Conservation (phyloP, 2,888 invertebrate species). For the Invenusta paracnida region DNA sequence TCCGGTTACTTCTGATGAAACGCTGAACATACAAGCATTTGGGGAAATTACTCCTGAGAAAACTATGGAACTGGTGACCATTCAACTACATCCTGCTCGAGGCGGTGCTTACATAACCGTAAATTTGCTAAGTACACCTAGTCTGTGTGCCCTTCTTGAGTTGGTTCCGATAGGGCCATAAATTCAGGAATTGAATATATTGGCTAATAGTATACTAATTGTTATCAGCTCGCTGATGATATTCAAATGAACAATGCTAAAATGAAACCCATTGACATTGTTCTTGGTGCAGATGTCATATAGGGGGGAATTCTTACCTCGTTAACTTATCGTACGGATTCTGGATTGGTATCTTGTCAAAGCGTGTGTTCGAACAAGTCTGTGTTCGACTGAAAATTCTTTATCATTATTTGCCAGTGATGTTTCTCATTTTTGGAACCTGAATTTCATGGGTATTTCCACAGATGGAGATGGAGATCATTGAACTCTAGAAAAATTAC, state of each 20-base stretch:
- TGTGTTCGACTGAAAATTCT: neutral
- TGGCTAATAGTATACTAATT: too few species aligned
- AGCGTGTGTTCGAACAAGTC: neutral
- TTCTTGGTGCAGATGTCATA: neutral
- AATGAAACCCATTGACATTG: neutral
- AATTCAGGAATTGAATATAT: neutral
- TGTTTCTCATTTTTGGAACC: neutral
- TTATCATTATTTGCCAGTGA: neutral
- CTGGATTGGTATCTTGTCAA: neutral
- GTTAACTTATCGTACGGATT: neutral
- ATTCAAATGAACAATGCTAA: neutral
- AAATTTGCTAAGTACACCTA: neutral
- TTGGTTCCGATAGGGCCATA: constrained; percentile 5
- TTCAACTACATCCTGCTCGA: neutral
- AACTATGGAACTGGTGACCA: neutral
- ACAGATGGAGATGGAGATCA: neutral
- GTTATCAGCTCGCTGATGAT: neutral
- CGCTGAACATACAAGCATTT: neutral
- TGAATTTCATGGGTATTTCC: neutral
- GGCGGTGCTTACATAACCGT: neutral
- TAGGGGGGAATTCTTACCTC: too few species aligned
- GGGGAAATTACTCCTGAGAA: neutral
- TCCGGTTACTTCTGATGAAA: neutral
- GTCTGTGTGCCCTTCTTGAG: constrained; percentile 5
- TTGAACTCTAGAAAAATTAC: neutral